Conservation (phyloP, 2,888 invertebrate genomes). For the Phytoseiulus persimilis region DNA sequence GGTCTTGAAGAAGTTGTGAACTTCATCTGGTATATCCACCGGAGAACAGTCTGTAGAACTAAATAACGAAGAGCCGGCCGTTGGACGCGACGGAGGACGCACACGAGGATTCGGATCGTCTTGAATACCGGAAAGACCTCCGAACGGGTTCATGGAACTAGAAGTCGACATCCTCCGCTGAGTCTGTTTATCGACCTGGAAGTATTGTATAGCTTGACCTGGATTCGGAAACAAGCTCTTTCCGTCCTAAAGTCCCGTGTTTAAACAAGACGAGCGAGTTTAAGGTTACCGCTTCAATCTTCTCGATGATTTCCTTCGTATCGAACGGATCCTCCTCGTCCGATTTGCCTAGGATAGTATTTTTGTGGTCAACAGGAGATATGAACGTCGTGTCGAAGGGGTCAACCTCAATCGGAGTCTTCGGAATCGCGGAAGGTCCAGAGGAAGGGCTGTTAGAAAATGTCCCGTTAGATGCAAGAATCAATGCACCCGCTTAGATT, state of each 20-base stretch:
- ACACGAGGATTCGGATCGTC: conserved; percentile 21
- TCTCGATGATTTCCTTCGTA: conserved; percentile 56
- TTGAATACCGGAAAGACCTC: background rate
- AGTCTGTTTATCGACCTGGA: conserved; percentile 12
- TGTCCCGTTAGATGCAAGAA: background rate
- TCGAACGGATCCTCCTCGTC: conserved; percentile 60
- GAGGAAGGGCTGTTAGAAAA: background rate
- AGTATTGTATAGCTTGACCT: too few species aligned
- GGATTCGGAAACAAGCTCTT: too few species aligned
- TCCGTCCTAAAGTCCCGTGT: too few species aligned
- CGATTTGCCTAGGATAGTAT: conserved; percentile 24
- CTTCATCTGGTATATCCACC: conserved; percentile 17
- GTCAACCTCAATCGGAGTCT: conserved; percentile 57
- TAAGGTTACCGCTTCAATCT: conserved; percentile 47
- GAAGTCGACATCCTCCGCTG: conserved; percentile 9
- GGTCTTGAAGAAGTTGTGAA: conserved; percentile 33
- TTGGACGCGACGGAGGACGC: conserved; percentile 11
- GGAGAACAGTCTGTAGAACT: conserved; percentile 29
- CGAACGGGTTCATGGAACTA: conserved; percentile 7
- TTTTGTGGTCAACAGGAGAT: conserved; percentile 26
- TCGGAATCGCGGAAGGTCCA: conserved; percentile 33
- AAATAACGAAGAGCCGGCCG: conserved; percentile 21
- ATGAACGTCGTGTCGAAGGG: conserved; percentile 78
- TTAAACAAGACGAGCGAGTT: background rate
- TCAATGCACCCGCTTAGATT: too few species aligned